Conservation (phyloP, 2,113 vertebrate species). For the Rhabdomys dilectus region DNA sequence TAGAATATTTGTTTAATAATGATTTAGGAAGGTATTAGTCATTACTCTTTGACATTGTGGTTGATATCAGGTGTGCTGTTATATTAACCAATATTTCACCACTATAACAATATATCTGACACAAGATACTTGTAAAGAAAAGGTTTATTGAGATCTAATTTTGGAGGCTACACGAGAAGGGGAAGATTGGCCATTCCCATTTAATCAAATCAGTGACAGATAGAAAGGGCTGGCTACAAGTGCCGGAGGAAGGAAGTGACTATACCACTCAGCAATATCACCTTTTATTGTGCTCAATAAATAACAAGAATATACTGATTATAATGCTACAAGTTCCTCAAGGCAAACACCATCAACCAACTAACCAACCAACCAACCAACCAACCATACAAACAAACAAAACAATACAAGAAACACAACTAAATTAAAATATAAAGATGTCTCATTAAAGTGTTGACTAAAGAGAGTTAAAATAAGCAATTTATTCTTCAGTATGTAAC, state of each 20-base stretch:
- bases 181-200: neutral
- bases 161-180: too few species aligned
- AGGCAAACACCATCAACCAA: neutral
- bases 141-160: neutral
- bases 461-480: neutral
- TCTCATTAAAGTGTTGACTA: neutral
- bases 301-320: neutral
- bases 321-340: neutral
- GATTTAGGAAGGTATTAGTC: neutral
- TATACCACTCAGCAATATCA: neutral
- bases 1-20: neutral
- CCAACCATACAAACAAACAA: neutral
- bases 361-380: neutral
- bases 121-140: neutral
- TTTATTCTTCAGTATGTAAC: neutral
- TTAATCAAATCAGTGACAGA: neutral
- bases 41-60: neutral
- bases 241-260: too few species aligned
- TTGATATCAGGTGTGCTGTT: neutral
- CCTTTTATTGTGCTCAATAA: neutral
- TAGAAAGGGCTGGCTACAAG: neutral
- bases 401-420: neutral
- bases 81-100: neutral
- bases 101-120: neutral
- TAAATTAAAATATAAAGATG: neutral